These are phyloP conservation scores for Leucoptera coffeella DNA, from an alignment of 2,888 invertebrate genomes.

Conservation along the genomic window DNA sequence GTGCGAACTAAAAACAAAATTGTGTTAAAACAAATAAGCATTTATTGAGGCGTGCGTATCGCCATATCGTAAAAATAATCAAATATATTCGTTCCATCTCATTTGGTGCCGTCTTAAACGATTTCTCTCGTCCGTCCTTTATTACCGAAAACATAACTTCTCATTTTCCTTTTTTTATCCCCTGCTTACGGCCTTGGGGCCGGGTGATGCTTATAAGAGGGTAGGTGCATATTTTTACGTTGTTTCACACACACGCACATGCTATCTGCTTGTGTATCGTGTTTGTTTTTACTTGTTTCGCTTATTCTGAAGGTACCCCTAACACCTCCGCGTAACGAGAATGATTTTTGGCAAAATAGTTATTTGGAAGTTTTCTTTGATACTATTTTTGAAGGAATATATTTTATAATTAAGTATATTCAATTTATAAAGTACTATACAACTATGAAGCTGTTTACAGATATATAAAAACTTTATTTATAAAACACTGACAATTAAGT, in stretches of 20 bases:
- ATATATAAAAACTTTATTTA: too few relatives aligned
- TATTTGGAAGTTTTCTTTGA: too few relatives aligned
- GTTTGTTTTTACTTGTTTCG: background rate
- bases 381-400: too few relatives aligned
- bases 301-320: background rate
- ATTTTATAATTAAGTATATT: too few relatives aligned
- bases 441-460: too few relatives aligned
- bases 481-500: too few relatives aligned
- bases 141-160: conserved; percentile 54
- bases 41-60: conserved; percentile 41
- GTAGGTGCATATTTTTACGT: conserved; percentile 45
- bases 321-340: background rate
- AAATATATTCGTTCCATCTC: conserved; percentile 54
- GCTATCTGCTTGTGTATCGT: background rate
- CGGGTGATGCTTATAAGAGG: conserved; percentile 24
- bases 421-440: too few relatives aligned
- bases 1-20: too few relatives aligned
- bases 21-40: conserved; percentile 43
- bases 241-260: conserved; percentile 15
- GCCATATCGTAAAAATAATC: conserved; percentile 53
- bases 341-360: background rate
- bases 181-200: conserved; percentile 37
- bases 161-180: conserved; percentile 54
- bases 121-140: conserved; percentile 52
- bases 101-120: conserved; percentile 52